Percentiles rank a stretch among this genome's conserved stretches.
phyloP scores from a whole-genome alignment of 2,888 invertebrate species.

The Caenorhabditis sp. region DNA sequence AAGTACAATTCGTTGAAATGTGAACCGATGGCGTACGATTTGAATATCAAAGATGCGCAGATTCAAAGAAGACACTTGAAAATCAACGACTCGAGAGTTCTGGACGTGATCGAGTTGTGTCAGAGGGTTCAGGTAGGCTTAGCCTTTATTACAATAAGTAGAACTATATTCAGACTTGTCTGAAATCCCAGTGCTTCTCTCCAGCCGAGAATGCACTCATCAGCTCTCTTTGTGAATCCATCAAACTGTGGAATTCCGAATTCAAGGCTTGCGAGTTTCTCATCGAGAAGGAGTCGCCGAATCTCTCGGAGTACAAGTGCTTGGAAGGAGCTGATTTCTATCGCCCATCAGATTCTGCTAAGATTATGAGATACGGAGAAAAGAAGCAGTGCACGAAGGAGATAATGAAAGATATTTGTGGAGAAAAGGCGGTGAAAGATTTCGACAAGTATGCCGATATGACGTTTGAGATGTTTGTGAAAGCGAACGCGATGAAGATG shows the following conservation, averaged over 20 bases:
- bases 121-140: background rate
- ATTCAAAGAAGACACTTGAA: background rate
- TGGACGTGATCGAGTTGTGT: slow-evolving; percentile 20
- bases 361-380: background rate
- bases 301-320: background rate
- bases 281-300: background rate
- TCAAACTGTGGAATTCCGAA: background rate
- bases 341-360: too few species aligned
- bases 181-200: background rate
- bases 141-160: background rate
- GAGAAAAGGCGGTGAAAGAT: background rate
- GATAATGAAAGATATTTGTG: slow-evolving; percentile 23
- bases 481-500: background rate
- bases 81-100: background rate
- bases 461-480: background rate
- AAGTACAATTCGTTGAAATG: slow-evolving; percentile 9
- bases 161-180: slow-evolving; percentile 1
- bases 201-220: background rate
- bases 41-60: background rate
- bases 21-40: background rate
- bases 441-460: slow-evolving; percentile 8
- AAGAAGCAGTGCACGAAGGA: slow-evolving; percentile 2
- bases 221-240: background rate
- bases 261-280: background rate
- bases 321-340: background rate